Base-by-base conservation (phyloP, 2,797 vertebrate species). In the Fratercula arctica region DNA sequence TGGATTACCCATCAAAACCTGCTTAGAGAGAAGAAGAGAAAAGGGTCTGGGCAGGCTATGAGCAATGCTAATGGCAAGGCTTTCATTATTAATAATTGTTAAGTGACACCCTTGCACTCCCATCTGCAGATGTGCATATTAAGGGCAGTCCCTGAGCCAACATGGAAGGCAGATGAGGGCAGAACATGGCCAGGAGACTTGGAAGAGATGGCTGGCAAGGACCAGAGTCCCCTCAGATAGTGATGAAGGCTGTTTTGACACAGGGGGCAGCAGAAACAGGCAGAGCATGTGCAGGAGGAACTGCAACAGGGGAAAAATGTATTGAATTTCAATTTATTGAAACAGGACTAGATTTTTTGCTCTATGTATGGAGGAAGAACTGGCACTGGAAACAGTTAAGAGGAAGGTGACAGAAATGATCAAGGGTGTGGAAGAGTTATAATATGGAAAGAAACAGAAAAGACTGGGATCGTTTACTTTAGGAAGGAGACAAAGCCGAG, bases 1-100 rank as follows among this genome's bases (percentile, higher is more conserved):
- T 80, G 75, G 90, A 83, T 89, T 89, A 75, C 33, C 59, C 78
- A 87, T 60, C 77, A 66, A 87, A 94, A 90, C 35, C 64, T 76
- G 50, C 54, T 84, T 48, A 75, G 54, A 91, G 50, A 77, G 39
- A 60, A 46, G 63, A 53, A 39, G 19, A 74, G 39, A 63, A 86
- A 87, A 78, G 53, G 37, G n/a, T 28, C 66, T 61, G 75, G 80
- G 61, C 37, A 87, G 56, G 26, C 37, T 85, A 31, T 25, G 46
- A 75, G 31, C 86, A 90, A 78, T 18, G 57, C 57, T 50, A 76
- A 92, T 5, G 13, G 69, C 1, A 8, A 61, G 29, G 48, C 31
- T 90, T 93, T 85, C 45, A 61, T 78, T 73, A 76, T 31, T 54
- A 90, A 41, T 70, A 78, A 57, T 11, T 74, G 33, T 66, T 68